Evolutionary conservation across 2,888 invertebrate species (phyloP).

Genomic region (Ectemnius continuus): DNA sequence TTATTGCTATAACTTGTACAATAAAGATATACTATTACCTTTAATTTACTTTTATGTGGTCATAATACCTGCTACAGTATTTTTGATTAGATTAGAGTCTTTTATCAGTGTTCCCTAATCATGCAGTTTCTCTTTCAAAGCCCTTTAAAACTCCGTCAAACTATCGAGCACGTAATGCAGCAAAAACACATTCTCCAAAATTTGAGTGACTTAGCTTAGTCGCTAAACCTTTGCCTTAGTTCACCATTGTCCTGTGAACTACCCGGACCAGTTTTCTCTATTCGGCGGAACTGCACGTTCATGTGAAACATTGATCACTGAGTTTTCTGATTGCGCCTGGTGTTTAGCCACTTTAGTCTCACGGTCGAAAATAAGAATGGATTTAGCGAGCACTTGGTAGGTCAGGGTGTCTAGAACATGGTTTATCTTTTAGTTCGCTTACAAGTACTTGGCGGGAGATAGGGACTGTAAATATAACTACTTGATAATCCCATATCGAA

Average conservation of each 20-base stretch:
- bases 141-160: neutral
- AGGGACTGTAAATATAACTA: conserved; percentile 47
- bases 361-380: conserved; percentile 7
- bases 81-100: conserved; percentile 75
- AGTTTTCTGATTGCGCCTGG: too few species aligned
- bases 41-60: conserved; percentile 72
- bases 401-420: conserved; percentile 36
- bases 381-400: conserved; percentile 29
- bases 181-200: conserved; percentile 17
- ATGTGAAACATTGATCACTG: too few species aligned
- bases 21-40: conserved; percentile 67
- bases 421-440: conserved; percentile 36
- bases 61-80: conserved; percentile 77
- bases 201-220: conserved; percentile 26
- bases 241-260: conserved; percentile 16
- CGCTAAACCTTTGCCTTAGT: conserved; percentile 12
- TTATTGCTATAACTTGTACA: conserved; percentile 66
- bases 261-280: neutral
- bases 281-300: neutral
- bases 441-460: conserved; percentile 41
- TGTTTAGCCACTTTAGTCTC: conserved; percentile 30
- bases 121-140: conserved; percentile 10
- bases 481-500: conserved; percentile 48
- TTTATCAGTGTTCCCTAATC: conserved; percentile 55
- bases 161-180: conserved; percentile 4